A percentile compares a stretch with the other conserved stretches of the same genome.
Evolutionary conservation across 2,888 invertebrate genomes (phyloP).

Genomic region (Teinopalpus imperialis): DNA sequence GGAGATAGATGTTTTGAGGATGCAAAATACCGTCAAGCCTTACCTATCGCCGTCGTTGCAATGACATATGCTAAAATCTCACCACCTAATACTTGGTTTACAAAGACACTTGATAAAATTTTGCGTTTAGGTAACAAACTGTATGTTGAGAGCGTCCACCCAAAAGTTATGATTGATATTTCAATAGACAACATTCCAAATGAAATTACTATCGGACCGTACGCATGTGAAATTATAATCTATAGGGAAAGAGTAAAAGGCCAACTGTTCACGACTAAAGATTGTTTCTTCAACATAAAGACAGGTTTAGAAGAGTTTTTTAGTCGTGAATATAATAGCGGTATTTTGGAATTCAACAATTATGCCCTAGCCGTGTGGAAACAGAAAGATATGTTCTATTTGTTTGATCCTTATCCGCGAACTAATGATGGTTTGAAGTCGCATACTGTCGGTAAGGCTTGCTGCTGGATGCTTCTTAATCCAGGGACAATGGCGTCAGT

Average conservation of each 20-base stretch:
- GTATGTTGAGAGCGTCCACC: constrained; percentile 76
- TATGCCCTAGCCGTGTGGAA: constrained; percentile 83
- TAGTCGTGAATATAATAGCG: constrained; percentile 70
- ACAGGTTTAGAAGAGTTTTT: constrained; percentile 78
- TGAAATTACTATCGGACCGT: constrained; percentile 79
- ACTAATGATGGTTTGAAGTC: constrained; percentile 79
- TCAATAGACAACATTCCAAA: constrained; percentile 80
- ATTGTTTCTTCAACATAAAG: constrained; percentile 74
- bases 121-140: constrained; percentile 81
- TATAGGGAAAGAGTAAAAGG: constrained; percentile 77
- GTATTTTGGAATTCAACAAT: constrained; percentile 82
- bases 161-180: constrained; percentile 71
- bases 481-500: constrained; percentile 80
- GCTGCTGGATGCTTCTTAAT: constrained; percentile 84
- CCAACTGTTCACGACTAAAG: constrained; percentile 72
- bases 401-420: constrained; percentile 85
- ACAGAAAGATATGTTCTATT: constrained; percentile 83
- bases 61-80: constrained; percentile 85
- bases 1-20: constrained; percentile 82
- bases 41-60: constrained; percentile 82
- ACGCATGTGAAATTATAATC: constrained; percentile 80
- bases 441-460: constrained; percentile 80
- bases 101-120: constrained; percentile 81
- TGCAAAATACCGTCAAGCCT: constrained; percentile 81
- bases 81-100: constrained; percentile 82